Base-by-base conservation (phyloP, 2,797 vertebrate species). In the Antrozous pallidus region DNA sequence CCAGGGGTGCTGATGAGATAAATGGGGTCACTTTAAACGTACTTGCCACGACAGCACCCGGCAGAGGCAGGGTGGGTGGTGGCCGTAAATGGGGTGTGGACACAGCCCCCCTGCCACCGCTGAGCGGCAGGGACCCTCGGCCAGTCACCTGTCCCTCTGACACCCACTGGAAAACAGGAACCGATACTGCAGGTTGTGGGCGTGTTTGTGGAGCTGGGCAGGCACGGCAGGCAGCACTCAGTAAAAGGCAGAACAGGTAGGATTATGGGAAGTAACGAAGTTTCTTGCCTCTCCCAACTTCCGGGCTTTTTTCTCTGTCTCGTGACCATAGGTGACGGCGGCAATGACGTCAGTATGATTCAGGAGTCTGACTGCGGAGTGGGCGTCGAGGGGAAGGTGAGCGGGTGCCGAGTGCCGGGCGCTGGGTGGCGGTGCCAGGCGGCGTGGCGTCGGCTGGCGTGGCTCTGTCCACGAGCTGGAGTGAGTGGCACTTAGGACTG, bases 331-430 rank as follows among this genome's bases (percentile, higher is more conserved):
- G 99, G 99, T 98, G 99, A 99, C 1, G 99, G 99, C 97, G 99
- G 99, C 98, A 99, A 99, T 96, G 99, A 99, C 87, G 99, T 99
- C 97, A 99, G 99, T 98, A 99, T 99, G 99, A 99, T 99, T 98
- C 99, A 99, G 98, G 99, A 99, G 98, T 99, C 99, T 0, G 99
- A 99, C 98, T 99, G 99, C 80, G 99, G 99, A 71, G 99, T 99
- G 96, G 99, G 99, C 94, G 99, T 99, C 97, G 99, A 99, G 98
- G 99, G 99, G 97, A 99, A 99, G 99, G 99, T 99, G 98, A 99
- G 99, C 20, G 0, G 0, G 0, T 0, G 22, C 3, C 6, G 6
- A 0, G 0, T 0, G 22, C 2, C 6, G 6, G 6, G 16, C 8
- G 33, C 54, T 5, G 1, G 4, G 20, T 16, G 8, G 11, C 18